A percentile compares a stretch with the other conserved stretches of the same genome.
These are phyloP conservation scores for Nanorana parkeri DNA, from an alignment of 2,113 vertebrate species.

Conservation along the genomic window DNA sequence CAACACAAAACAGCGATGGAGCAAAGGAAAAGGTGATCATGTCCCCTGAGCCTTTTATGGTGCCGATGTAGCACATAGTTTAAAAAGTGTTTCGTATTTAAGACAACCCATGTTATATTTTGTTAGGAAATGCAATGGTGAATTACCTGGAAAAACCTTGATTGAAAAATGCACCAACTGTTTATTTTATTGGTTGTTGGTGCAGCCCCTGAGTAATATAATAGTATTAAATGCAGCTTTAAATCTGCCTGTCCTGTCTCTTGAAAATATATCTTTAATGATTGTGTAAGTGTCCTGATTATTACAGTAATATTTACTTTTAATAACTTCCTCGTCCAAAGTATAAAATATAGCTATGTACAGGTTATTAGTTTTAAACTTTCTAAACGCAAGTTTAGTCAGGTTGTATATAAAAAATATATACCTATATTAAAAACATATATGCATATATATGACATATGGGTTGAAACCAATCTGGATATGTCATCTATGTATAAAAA, in stretches of 20 bases:
- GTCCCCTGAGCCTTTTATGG: too few relatives aligned
- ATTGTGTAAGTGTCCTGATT: not conserved
- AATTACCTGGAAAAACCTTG: too few relatives aligned
- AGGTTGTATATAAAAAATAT: conserved; percentile 43
- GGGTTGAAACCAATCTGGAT: conserved; percentile 42
- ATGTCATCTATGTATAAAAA: conserved; percentile 47
- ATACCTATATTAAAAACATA: conserved; percentile 45
- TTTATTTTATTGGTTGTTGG: conserved; percentile 20
- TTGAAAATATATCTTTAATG: conserved; percentile 6
- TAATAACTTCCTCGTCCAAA: conserved; percentile 37
- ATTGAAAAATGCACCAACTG: too few relatives aligned
- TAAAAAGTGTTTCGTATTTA: too few relatives aligned
- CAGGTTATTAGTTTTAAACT: conserved; percentile 44
- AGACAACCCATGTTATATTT: too few relatives aligned
- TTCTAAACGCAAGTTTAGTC: conserved; percentile 40
- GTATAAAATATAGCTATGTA: conserved; percentile 17
- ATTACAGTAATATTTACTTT: conserved; percentile 22
- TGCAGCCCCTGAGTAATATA: conserved; percentile 56
- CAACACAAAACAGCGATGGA: too few relatives aligned
- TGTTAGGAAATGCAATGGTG: too few relatives aligned
- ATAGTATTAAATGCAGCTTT: conserved; percentile 30
- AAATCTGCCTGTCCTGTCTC: not conserved
- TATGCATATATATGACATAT: conserved; percentile 44
- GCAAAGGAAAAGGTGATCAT: too few relatives aligned
- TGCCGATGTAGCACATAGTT: too few relatives aligned